phyloP scores from a whole-genome alignment of 2,888 invertebrate species.

The Hanleya hanleyi region DNA sequence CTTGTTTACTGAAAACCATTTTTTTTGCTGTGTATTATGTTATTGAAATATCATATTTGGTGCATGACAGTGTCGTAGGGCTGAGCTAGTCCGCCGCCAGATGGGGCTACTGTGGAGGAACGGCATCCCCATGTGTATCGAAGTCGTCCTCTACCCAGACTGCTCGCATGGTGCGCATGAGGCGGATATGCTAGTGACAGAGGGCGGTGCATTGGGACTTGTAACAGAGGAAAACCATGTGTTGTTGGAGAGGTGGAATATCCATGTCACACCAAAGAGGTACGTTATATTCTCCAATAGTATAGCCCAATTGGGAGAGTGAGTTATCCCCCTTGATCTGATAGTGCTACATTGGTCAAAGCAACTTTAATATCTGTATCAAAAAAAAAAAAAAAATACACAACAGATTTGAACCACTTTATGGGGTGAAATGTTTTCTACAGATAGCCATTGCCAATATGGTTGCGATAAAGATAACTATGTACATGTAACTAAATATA shows the following conservation, averaged over 20 bases:
- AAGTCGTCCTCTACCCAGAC: conserved; percentile 84
- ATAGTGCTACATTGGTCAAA: not conserved
- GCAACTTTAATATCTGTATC: no score
- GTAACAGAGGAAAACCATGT: conserved; percentile 76
- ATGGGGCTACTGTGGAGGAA: conserved; percentile 82
- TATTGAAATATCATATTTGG: conserved; percentile 6
- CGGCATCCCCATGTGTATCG: conserved; percentile 84
- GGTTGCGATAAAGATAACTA: no score
- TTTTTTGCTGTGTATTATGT: not conserved
- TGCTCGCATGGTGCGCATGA: conserved; percentile 78
- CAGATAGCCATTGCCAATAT: no score
- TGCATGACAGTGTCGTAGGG: conserved; percentile 76
- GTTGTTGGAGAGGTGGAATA: conserved; percentile 86
- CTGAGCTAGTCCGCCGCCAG: conserved; percentile 76
- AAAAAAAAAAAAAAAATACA: no score
- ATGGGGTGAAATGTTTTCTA: no score
- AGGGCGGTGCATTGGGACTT: conserved; percentile 62
- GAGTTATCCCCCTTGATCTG: no score
- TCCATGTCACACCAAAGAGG: conserved; percentile 78
- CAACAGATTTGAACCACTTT: no score
- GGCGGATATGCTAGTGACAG: conserved; percentile 62
- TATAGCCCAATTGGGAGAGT: not conserved
- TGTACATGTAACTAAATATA: no score
- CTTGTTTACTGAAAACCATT: no score
- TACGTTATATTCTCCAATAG: conserved; percentile 12